These are phyloP conservation scores for Eospalax fontanierii DNA, from an alignment of 2,797 vertebrate species.

Conservation along the genomic window DNA sequence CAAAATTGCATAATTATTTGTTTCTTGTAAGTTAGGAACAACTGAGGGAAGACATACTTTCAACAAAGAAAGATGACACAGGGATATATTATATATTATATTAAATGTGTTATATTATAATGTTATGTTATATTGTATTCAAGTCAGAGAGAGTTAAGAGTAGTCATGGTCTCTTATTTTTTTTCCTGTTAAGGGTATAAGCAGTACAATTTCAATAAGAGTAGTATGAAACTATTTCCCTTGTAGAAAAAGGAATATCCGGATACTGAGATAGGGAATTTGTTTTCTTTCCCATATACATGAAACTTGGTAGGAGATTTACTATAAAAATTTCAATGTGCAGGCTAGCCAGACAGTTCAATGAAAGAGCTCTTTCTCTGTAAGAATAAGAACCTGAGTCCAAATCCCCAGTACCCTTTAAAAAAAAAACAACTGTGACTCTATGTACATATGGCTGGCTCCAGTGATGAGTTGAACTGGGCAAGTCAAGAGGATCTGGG, in stretches of 20 bases:
- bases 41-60: background rate
- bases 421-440: background rate
- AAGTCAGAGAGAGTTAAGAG: background rate
- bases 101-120: too few relatives aligned
- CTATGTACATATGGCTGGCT: background rate
- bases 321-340: background rate
- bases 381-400: background rate
- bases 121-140: background rate
- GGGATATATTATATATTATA: too few relatives aligned
- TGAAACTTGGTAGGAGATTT: background rate
- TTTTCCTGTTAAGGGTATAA: background rate
- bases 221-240: constrained; percentile 44
- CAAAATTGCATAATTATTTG: background rate
- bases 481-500: rapidly evolving
- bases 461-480: background rate
- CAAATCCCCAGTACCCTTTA: background rate
- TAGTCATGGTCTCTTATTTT: background rate
- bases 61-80: too few relatives aligned
- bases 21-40: constrained; percentile 13
- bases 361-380: background rate
- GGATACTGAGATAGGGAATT: background rate
- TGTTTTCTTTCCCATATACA: background rate
- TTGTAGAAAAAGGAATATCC: background rate
- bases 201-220: background rate
- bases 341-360: background rate